Evolutionary conservation across 2,888 invertebrate species (phyloP).

Genomic region (Theretra japonica): DNA sequence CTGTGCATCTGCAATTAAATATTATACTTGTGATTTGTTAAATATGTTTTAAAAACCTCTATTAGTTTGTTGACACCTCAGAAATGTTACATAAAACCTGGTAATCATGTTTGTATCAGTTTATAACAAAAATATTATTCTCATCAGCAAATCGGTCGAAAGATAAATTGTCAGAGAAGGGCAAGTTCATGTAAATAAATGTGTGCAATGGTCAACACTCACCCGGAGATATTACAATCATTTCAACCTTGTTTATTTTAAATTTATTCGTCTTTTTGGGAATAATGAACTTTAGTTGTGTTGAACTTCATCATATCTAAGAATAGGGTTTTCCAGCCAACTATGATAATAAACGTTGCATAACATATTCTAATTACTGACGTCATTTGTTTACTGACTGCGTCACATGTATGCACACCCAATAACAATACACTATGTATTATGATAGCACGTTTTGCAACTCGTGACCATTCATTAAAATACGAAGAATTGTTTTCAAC

Average conservation of each 20-base stretch:
- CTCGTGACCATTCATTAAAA: not conserved
- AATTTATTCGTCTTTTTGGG: too few species aligned
- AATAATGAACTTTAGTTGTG: too few species aligned
- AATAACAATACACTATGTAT: not conserved
- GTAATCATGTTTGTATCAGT: not conserved
- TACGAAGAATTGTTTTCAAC: not conserved
- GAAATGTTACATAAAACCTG: not conserved
- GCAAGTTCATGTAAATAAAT: conserved; percentile 4
- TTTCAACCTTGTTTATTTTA: not conserved
- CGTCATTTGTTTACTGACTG: conserved; percentile 2
- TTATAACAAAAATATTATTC: conserved; percentile 10
- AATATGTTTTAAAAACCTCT: not conserved
- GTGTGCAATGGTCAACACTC: not conserved
- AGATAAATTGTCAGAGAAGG: not conserved
- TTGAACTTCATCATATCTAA: too few species aligned
- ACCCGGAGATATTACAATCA: too few species aligned
- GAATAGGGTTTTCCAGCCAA: not conserved
- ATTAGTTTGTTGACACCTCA: not conserved
- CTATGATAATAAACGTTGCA: not conserved
- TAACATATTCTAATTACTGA: not conserved
- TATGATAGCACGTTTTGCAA: not conserved
- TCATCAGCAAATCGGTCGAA: not conserved
- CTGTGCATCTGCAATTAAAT: too few species aligned
- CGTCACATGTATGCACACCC: not conserved
- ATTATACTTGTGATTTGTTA: too few species aligned